Evolutionary conservation across 2,113 vertebrate genomes (phyloP), one percentile per base, ranked within the genome.

Genomic region (Actinemys pallida): DNA sequence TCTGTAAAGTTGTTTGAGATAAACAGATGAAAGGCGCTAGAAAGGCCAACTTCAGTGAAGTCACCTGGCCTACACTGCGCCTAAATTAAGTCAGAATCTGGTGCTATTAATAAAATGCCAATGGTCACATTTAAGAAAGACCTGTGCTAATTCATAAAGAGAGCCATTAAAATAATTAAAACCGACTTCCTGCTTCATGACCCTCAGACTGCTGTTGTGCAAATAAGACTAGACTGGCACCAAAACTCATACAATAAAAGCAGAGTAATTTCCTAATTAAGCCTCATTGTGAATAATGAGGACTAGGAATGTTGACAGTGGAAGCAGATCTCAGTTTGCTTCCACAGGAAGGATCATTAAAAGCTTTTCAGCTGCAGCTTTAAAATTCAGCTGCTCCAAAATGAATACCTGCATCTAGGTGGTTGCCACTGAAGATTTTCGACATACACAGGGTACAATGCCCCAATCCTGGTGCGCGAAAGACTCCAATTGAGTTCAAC

Each of bases 221-320:
- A 78, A 52, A 62, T 20, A 54, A 50, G 47, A 49, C 7, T 69
- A 9, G 65, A 9, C n/a, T 76, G 69, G 14, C 57, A 31, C 69
- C 56, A 72, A 81, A 65, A 24, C 5, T 53, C 80, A 69, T 2
- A 10, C 10, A 27, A n/a, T 86, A 39, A 86, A 81, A 53, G 10
- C 14, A 39, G n/a, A 75, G 10, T 35, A 95, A 56, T 76, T 76
- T 84, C 35, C 80, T 27, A 65, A 27, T 56, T 81, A 52, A 87
- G 86, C 62, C 27, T 52, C 9, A 2, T 13, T 35, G 2, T 81
- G 27, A 83, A 84, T 56, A 56, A 65, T 22, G 31, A 81, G 81
- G 1, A 31, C 17, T 76, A 27, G 75, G 5, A 81, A 8, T 0
- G 1, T 25, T 19, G 62, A 12, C 11, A 14, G 17, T 8, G 35